Conservation (phyloP, 2,888 invertebrate genomes). For the Sialis lutaria region DNA sequence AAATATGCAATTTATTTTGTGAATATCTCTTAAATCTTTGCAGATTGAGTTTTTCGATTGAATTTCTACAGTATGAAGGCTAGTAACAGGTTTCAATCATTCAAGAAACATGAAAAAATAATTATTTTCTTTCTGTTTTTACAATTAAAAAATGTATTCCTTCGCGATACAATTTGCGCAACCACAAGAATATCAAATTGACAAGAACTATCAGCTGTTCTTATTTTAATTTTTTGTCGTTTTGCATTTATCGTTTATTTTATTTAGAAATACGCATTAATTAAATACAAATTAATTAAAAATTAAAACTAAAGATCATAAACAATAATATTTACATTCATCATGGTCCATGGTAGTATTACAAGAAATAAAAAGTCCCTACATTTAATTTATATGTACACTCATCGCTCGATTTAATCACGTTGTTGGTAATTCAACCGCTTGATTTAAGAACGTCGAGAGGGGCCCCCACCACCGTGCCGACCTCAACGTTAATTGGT, state of each 20-base stretch:
- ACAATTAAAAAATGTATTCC: neutral
- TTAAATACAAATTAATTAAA: too few relatives aligned
- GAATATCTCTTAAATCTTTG: conserved; percentile 6
- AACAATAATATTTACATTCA: too few relatives aligned
- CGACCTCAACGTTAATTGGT: too few relatives aligned
- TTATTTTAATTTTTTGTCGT: neutral
- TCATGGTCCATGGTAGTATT: too few relatives aligned
- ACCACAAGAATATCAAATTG: neutral
- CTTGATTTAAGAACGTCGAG: too few relatives aligned
- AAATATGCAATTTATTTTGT: conserved; percentile 4
- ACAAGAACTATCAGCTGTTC: conserved; percentile 1
- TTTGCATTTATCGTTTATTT: neutral
- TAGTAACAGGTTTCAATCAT: neutral
- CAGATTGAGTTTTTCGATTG: neutral
- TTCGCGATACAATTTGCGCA: neutral
- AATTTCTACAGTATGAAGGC: too few relatives aligned
- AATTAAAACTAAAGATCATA: too few relatives aligned
- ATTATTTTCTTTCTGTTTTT: neutral
- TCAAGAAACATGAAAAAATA: neutral
- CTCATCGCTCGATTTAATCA: too few relatives aligned
- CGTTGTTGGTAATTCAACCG: too few relatives aligned
- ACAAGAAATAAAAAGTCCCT: too few relatives aligned
- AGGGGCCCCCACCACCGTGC: too few relatives aligned
- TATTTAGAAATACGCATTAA: neutral
- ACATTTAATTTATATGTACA: too few relatives aligned